Percentiles rank a stretch among this genome's conserved stretches.
These are phyloP conservation scores for Erpornis zantholeuca DNA, from an alignment of 2,113 vertebrate genomes.

Conservation along the genomic window DNA sequence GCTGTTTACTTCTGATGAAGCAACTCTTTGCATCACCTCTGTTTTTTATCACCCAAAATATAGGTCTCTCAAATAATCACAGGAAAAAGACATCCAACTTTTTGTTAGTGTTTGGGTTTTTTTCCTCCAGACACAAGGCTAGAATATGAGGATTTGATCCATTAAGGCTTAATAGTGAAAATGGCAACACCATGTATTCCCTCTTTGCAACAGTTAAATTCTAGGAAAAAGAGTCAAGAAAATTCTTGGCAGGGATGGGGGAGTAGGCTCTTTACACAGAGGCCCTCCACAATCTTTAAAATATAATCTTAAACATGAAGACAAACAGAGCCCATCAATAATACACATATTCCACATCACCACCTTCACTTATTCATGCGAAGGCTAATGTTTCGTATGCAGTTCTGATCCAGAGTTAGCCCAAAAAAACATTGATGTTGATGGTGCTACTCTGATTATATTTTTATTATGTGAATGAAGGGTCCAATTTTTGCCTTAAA, in stretches of 20 bases:
- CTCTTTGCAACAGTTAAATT: background rate
- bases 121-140: background rate
- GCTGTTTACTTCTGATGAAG: background rate
- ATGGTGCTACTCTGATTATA: background rate
- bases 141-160: background rate
- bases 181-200: accelerated
- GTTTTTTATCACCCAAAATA: background rate
- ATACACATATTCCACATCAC: background rate
- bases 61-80: background rate
- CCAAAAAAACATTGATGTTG: background rate
- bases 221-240: background rate
- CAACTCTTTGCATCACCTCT: background rate
- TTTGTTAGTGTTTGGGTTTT: background rate
- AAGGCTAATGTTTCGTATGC: background rate
- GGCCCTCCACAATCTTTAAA: background rate
- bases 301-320: background rate
- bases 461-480: background rate
- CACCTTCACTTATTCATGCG: background rate
- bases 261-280: background rate
- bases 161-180: background rate
- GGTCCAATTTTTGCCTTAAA: background rate
- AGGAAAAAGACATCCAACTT: background rate
- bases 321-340: background rate
- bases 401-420: background rate
- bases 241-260: background rate